Evolutionary conservation across 2,113 vertebrate species (phyloP), one percentile per base, ranked within the genome.

Genomic region (Phyllostomus hastatus): DNA sequence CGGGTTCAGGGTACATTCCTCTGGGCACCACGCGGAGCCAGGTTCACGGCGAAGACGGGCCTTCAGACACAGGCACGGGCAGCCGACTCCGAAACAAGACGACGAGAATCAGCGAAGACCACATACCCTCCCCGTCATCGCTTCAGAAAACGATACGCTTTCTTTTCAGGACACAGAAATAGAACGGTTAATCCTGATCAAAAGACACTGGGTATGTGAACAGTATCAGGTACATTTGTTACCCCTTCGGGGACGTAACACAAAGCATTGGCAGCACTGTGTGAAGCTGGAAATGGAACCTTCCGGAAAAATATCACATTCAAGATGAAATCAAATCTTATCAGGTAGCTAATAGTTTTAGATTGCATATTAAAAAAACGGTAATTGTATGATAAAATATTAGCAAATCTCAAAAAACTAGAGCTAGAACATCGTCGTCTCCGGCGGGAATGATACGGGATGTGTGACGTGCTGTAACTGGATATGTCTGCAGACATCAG

Each of bases 351-450:
- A 90, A 92, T 52, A 84, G 89, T 78, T 91, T 81, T 69, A 79
- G 82, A 92, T 38, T 79, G 78, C 31, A 64, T 91, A 69, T 52
- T 4, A 41, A 41, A 41, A 41, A 41, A 41, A 16, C 73, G 33
- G 66, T 95, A 67, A 94, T 61, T 90, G 91, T 50, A 69, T 33
- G 72, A 85, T 96, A 91, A 97, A 92, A 69, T 79, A 82, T 91
- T 93, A 95, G n/a, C 61, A 11, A n/a, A 85, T 6, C 76, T 87
- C 82, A 52, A 50, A 69, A 41, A 96, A 59, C 19, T 1, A 54
- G 66, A 85, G 16, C 31, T 59, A 50, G 81, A 38, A n/a, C 26
- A 5, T 41, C 59, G 57, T 6, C 2, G 41, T 26, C 50, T 66
- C 35, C 8, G 61, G 50, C 12, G n/a, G 28, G 72, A 61, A 59